A percentile compares a stretch with the other conserved stretches of the same genome.
phyloP scores from a whole-genome alignment of 2,113 vertebrate genomes.

The Gavialis gangeticus region DNA sequence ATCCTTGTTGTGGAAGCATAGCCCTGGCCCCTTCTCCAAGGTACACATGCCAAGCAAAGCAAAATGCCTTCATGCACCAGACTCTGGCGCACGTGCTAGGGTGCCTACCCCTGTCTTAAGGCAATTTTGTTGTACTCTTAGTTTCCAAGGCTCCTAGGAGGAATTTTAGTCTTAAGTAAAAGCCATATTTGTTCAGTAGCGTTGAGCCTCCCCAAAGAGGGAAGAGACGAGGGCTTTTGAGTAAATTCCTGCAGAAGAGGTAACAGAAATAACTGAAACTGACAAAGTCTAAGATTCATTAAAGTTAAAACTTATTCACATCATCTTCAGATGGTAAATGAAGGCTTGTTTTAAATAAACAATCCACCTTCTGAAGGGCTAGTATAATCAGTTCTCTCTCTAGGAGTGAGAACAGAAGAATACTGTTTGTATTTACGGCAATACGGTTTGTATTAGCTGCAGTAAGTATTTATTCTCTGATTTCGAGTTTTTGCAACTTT shows the following conservation, averaged over 20 bases:
- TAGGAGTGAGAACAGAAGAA: background rate
- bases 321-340: no score
- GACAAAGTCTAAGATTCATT: background rate
- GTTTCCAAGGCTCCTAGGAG: no score
- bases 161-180: background rate
- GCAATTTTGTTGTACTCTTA: no score
- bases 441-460: background rate
- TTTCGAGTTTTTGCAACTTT: background rate
- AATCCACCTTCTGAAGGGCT: background rate
- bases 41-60: no score
- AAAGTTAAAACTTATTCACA: no score
- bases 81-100: no score
- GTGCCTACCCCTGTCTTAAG: no score
- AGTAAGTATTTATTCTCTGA: background rate
- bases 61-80: no score
- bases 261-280: background rate
- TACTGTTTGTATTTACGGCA: background rate
- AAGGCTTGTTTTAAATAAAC: no score
- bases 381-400: background rate
- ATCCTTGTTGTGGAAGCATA: no score
- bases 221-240: background rate
- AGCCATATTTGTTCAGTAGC: background rate
- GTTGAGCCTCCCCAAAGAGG: background rate
- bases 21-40: no score
- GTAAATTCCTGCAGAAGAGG: accelerated